Conservation (phyloP, 2,797 vertebrate species). For the Acrossocheilus wenchowensis region DNA sequence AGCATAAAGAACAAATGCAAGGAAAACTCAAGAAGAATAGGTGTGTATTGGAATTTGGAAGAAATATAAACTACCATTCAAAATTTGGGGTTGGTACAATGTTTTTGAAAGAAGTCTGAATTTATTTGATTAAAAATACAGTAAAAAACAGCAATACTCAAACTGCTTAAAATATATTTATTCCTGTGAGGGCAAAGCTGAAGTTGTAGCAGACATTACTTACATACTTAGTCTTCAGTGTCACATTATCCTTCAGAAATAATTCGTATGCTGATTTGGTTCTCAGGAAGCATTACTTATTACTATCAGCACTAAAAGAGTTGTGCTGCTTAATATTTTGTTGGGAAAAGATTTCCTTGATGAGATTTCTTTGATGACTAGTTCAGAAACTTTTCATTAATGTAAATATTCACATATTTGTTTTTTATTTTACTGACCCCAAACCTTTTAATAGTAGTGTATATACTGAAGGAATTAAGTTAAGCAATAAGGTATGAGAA, state of each 20-base stretch:
- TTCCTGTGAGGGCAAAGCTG: not conserved
- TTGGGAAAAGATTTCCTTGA: not conserved
- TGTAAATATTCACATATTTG: not conserved
- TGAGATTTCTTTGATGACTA: not conserved
- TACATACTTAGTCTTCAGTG: not conserved
- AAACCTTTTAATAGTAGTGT: constrained; percentile 11
- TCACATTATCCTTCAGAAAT: not conserved
- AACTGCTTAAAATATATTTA: not conserved
- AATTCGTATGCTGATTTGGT: not conserved
- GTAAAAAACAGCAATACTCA: not conserved
- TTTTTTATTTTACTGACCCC: not conserved
- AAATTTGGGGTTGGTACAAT: not conserved
- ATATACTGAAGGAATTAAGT: not conserved
- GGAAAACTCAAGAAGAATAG: constrained; percentile 23
- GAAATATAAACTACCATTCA: not conserved
- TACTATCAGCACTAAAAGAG: not conserved
- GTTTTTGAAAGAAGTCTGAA: not conserved
- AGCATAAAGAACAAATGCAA: constrained; percentile 53
- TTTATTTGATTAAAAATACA: not conserved
- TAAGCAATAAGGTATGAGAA: not conserved
- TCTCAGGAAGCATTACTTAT: not conserved
- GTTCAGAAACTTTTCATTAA: not conserved
- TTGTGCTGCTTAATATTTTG: not conserved
- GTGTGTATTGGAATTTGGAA: not conserved
- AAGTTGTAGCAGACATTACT: not conserved